A percentile compares a stretch with the other conserved stretches of the same genome.
phyloP scores from a whole-genome alignment of 2,113 vertebrate species.

The Lepidothrix coronata region DNA sequence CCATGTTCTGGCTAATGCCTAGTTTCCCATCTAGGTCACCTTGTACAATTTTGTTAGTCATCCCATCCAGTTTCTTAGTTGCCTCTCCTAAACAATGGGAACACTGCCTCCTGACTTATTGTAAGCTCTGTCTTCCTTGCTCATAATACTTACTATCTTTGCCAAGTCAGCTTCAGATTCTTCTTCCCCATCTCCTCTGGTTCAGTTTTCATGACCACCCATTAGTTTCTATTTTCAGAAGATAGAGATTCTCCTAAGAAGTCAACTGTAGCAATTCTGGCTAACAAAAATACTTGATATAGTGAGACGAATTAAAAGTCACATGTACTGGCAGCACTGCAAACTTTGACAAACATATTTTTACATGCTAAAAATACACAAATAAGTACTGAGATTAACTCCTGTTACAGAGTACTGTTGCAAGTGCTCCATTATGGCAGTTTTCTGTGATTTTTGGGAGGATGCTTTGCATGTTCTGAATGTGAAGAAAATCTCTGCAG shows the following conservation, averaged over 20 bases:
- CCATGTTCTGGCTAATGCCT: background rate
- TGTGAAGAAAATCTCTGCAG: background rate
- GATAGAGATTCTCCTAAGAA: background rate
- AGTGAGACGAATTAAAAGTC: background rate
- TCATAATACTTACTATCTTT: background rate
- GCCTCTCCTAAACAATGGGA: background rate
- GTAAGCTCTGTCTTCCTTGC: background rate
- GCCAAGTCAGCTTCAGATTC: background rate
- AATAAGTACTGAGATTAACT: background rate
- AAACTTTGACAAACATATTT: background rate
- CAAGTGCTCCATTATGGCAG: background rate
- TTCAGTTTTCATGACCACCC: background rate
- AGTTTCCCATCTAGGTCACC: background rate
- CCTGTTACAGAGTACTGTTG: background rate
- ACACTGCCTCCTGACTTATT: background rate
- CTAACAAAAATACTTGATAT: background rate
- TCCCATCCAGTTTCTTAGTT: background rate
- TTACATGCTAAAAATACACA: background rate
- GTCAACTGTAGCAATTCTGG: background rate
- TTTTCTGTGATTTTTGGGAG: background rate
- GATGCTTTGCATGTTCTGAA: background rate
- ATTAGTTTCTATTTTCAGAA: slow-evolving; percentile 37
- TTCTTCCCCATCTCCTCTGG: background rate
- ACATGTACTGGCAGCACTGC: background rate
- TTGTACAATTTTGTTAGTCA: background rate